These are phyloP conservation scores for Scaptomyza polygonia DNA, from an alignment of 2,888 invertebrate species.

Conservation along the genomic window DNA sequence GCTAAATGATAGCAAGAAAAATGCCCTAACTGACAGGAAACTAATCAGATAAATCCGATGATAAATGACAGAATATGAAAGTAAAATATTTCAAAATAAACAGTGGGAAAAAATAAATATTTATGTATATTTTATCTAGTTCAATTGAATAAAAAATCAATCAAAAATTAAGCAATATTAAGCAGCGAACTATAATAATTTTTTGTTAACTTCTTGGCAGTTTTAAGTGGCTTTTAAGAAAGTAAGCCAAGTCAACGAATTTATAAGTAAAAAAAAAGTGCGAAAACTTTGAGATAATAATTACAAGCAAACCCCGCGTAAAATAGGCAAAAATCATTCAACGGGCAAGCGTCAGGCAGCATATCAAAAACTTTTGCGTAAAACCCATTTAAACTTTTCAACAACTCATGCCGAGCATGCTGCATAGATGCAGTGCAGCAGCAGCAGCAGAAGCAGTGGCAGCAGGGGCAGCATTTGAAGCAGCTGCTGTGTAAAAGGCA, in stretches of 20 bases:
- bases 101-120: no score
- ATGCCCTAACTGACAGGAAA: conserved; percentile 13
- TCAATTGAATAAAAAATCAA: conserved; percentile 2
- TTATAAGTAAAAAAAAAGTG: conserved; percentile 3
- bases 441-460: conserved; percentile 4
- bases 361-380: conserved; percentile 73
- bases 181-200: not conserved
- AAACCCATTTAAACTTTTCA: conserved; percentile 78
- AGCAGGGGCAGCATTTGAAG: no score
- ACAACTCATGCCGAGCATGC: conserved; percentile 65
- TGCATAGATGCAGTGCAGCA: conserved; percentile 52
- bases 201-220: conserved; percentile 4
- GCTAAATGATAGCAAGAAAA: conserved; percentile 2
- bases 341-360: conserved; percentile 50
- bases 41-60: conserved; percentile 21
- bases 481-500: conserved; percentile 34
- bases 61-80: not conserved
- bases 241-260: not conserved
- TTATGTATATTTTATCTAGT: no score
- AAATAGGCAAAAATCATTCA: conserved; percentile 44
- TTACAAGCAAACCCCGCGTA: conserved; percentile 38
- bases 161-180: conserved; percentile 7
- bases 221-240: conserved; percentile 34
- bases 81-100: no score
- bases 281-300: conserved; percentile 47